Conservation (phyloP, 2,797 vertebrate species). For the Tolypeutes matacus region DNA sequence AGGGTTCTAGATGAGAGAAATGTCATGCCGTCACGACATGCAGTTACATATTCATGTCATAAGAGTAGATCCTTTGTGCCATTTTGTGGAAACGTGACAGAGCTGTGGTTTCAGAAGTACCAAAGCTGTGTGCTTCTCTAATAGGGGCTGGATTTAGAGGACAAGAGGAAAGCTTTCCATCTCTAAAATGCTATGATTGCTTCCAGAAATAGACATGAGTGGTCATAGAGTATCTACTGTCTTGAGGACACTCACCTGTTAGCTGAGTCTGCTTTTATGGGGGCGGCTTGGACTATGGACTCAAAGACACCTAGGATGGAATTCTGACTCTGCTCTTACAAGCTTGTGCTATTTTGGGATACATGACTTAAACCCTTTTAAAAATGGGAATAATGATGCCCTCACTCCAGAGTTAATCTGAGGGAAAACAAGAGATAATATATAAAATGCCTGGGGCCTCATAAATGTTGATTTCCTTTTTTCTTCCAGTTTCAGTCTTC, state of each 20-base stretch:
- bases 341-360: not conserved
- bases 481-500: conserved; percentile 42
- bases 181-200: not conserved
- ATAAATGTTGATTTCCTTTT: not conserved
- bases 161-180: not conserved
- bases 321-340: not conserved
- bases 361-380: not conserved
- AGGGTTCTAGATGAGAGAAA: not conserved
- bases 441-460: not conserved
- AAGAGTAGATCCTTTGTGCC: not conserved
- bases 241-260: not conserved
- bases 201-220: not conserved
- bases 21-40: not conserved
- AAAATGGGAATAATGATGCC: not conserved
- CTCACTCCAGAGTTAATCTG: conserved; percentile 37
- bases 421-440: not conserved
- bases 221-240: not conserved
- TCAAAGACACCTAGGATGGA: not conserved
- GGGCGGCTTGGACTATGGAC: not conserved
- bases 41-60: not conserved
- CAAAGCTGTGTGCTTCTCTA: not conserved
- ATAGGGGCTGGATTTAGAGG: not conserved
- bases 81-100: not conserved
- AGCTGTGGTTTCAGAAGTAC: not conserved
- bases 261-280: not conserved